phyloP scores from a whole-genome alignment of 2,888 invertebrate species.

The Auanema freiburgensis region DNA sequence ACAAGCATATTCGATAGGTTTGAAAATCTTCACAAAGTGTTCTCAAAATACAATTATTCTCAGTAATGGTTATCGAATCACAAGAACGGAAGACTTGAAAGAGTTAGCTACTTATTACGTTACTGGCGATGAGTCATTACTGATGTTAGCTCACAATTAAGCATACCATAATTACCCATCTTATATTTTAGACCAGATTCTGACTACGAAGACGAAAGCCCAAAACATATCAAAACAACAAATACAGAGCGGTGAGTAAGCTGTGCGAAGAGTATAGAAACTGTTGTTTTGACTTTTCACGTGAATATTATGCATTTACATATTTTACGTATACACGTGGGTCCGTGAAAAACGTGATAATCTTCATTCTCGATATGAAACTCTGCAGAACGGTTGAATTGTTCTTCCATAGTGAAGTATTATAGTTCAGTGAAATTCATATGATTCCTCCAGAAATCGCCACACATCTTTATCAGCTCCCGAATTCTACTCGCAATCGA shows the following conservation, averaged over 20 bases:
- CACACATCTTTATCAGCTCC: slow-evolving; percentile 32
- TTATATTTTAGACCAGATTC: slow-evolving; percentile 4
- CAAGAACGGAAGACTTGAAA: slow-evolving; percentile 40
- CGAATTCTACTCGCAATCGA: slow-evolving; percentile 25
- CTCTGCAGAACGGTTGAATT: neutral
- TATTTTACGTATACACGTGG: too few relatives aligned
- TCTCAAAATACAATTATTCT: slow-evolving; percentile 2
- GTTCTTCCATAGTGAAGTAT: neutral
- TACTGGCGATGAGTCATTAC: slow-evolving; percentile 34
- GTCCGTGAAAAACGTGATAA: too few relatives aligned
- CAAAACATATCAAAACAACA: neutral
- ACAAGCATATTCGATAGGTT: slow-evolving; percentile 10
- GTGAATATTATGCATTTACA: too few relatives aligned
- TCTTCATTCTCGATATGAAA: neutral
- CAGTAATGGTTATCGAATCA: slow-evolving; percentile 45
- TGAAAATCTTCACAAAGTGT: slow-evolving; percentile 17
- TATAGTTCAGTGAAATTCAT: too few relatives aligned
- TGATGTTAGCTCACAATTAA: slow-evolving; percentile 21
- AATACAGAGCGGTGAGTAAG: neutral
- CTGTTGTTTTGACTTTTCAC: too few relatives aligned
- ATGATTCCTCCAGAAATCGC: neutral
- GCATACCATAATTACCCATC: neutral
- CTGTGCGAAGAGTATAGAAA: neutral
- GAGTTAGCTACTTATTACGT: slow-evolving; percentile 48
- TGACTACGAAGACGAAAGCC: neutral